phyloP scores from a whole-genome alignment of 1,140 invertebrate genomes.

The Scaptodrosophila lebanonensis region DNA sequence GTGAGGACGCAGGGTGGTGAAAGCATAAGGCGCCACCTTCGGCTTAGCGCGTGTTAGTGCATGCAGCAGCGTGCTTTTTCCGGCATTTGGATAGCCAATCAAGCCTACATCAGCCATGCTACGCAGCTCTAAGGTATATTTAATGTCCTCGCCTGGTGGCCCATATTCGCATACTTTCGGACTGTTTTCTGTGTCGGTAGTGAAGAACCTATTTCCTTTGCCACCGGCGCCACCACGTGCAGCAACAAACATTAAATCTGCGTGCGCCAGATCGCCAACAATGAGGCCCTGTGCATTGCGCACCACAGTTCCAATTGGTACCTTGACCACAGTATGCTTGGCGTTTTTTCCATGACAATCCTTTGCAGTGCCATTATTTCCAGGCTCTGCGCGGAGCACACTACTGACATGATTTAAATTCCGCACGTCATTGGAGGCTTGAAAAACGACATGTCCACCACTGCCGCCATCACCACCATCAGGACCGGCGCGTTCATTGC shows the following conservation, averaged over 20 bases:
- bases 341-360: conserved; percentile 93
- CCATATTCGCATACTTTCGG: conserved; percentile 93
- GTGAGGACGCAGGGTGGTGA: conserved; percentile 95
- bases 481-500: conserved; percentile 92
- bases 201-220: conserved; percentile 95
- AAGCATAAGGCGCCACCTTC: conserved; percentile 96
- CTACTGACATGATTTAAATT: conserved; percentile 85
- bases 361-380: conserved; percentile 85
- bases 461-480: conserved; percentile 98
- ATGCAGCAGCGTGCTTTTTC: conserved; percentile 95
- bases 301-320: conserved; percentile 93
- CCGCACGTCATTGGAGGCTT: conserved; percentile 83
- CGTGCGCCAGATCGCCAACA: conserved; percentile 84
- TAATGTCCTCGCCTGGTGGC: conserved; percentile 86
- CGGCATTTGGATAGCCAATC: conserved; percentile 97
- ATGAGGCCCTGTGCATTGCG: conserved; percentile 81
- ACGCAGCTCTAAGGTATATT: conserved; percentile 89
- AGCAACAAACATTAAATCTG: conserved; percentile 92
- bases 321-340: conserved; percentile 85
- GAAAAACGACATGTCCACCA: conserved; percentile 97
- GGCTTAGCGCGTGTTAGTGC: conserved; percentile 94
- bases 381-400: conserved; percentile 82
- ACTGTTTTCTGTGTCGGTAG: conserved; percentile 87
- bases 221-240: conserved; percentile 96
- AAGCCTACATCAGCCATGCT: conserved; percentile 97